These are phyloP conservation scores for Chrysina gloriosa DNA, from an alignment of 2,888 invertebrate genomes.

Conservation along the genomic window DNA sequence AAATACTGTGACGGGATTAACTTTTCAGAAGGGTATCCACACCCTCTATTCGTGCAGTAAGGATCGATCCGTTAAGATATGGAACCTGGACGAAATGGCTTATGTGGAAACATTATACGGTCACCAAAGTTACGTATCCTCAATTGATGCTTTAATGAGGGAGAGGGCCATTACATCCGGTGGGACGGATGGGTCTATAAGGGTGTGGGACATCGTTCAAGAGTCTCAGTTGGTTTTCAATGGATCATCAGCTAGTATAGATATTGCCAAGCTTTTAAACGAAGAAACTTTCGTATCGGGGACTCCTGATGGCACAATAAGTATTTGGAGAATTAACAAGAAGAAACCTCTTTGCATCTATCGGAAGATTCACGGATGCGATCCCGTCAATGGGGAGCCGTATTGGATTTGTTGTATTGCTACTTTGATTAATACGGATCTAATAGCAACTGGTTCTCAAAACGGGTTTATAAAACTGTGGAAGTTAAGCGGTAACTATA, in stretches of 20 bases:
- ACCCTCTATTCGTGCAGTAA: conserved; percentile 84
- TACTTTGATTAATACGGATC: conserved; percentile 85
- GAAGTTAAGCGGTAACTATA: conserved; percentile 81
- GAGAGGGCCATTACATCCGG: conserved; percentile 92
- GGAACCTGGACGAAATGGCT: conserved; percentile 96
- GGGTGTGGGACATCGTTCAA: conserved; percentile 97
- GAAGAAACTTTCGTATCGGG: conserved; percentile 95
- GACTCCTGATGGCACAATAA: conserved; percentile 88
- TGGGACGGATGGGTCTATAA: conserved; percentile 85
- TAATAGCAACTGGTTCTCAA: conserved; percentile 73
- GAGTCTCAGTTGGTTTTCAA: conserved; percentile 93
- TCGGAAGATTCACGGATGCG: conserved; percentile 79
- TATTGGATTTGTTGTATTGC: conserved; percentile 90
- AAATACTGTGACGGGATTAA: conserved; percentile 78
- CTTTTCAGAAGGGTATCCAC: conserved; percentile 87
- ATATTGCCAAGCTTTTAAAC: conserved; percentile 89
- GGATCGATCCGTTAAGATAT: conserved; percentile 89
- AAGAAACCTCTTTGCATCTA: conserved; percentile 85
- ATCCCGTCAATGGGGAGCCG: conserved; percentile 72
- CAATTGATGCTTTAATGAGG: conserved; percentile 86
- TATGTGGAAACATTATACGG: conserved; percentile 96
- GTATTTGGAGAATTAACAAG: conserved; percentile 85
- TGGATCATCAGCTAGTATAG: conserved; percentile 85
- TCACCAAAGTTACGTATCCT: conserved; percentile 87
- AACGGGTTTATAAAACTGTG: conserved; percentile 71